Evolutionary conservation across 2,797 vertebrate species (phyloP), one percentile per base, ranked within the genome.

Genomic region (Denticeps clupeoides): DNA sequence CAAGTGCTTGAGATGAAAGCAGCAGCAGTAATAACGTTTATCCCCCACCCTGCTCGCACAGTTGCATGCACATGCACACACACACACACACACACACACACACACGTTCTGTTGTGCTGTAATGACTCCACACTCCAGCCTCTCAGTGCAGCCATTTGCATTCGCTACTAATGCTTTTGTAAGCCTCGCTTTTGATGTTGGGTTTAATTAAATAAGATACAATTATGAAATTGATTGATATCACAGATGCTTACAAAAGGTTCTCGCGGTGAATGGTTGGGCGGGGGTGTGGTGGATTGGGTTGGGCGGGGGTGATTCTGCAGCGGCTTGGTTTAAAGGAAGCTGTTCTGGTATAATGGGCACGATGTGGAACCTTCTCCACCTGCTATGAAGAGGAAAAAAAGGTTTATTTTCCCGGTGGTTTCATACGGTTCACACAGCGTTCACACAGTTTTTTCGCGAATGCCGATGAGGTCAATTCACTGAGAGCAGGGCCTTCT

Each of bases 201-300:
- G 55, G 56, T 72, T 70, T 69, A 68, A 76, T 77, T 69, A 68
- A 69, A 59, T 55, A 54, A 55, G 45, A 65, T 51, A 25, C 41
- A 33, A 32, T 63, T 59, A 64, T 65, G 50, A 67, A 54, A 41
- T 25, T 53, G 57, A 72, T 65, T 61, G 47, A 65, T 68, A 67
- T 70, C 43, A 47, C 41, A 55, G 53, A 50, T 57, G 42, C 42
- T 56, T 45, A 60, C 56, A 70, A 65, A 54, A 41, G 18, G 41
- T 21, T 38, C 18, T n/a, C 23, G 40, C n/a, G 7, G 11, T 29
- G 11, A 29, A n/a, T 10, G 31, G 31, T 19, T 33, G 3, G 9
- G 35, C 24, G 45, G 7, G 12, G 38, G 13, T 6, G 12, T 22
- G 7, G 28, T 27, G 3, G 45, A 19, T 24, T 29, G 10, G 4